Evolutionary conservation across 2,113 vertebrate species (phyloP).

Genomic region (Suricata suricatta): DNA sequence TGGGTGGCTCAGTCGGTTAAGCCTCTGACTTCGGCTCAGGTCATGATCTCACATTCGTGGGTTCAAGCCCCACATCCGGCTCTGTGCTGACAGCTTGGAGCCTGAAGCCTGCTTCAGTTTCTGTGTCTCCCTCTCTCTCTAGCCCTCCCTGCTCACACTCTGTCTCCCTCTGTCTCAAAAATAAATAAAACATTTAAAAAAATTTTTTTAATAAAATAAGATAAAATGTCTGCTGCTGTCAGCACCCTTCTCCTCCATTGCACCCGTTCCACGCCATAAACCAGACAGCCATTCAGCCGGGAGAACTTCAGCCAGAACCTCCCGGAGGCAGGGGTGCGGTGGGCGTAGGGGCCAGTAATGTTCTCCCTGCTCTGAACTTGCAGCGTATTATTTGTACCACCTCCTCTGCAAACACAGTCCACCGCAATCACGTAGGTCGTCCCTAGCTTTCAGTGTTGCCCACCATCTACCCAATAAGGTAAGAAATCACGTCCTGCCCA

Average conservation of each 20-base stretch:
- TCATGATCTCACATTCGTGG: too few species aligned
- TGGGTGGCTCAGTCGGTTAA: too few species aligned
- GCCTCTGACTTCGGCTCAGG: too few species aligned
- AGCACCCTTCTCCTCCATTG: not conserved
- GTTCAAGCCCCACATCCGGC: too few species aligned
- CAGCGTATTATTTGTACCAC: not conserved
- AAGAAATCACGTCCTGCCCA: not conserved
- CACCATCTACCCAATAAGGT: not conserved
- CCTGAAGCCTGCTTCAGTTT: too few species aligned
- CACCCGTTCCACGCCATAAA: not conserved
- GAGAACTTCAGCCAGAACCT: not conserved
- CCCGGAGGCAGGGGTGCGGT: not conserved
- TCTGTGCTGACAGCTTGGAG: too few species aligned
- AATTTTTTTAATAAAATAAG: too few species aligned
- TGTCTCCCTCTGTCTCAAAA: too few species aligned
- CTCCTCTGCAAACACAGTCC: not conserved
- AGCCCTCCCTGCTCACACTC: too few species aligned
- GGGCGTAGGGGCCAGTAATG: accelerated
- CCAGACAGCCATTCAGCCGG: not conserved
- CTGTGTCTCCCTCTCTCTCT: too few species aligned
- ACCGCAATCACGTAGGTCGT: not conserved
- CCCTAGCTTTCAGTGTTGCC: not conserved
- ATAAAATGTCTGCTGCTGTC: not conserved
- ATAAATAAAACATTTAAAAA: too few species aligned
- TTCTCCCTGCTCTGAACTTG: not conserved